Base-by-base conservation (phyloP, 1,140 invertebrate species). In the Cydia amplana region DNA sequence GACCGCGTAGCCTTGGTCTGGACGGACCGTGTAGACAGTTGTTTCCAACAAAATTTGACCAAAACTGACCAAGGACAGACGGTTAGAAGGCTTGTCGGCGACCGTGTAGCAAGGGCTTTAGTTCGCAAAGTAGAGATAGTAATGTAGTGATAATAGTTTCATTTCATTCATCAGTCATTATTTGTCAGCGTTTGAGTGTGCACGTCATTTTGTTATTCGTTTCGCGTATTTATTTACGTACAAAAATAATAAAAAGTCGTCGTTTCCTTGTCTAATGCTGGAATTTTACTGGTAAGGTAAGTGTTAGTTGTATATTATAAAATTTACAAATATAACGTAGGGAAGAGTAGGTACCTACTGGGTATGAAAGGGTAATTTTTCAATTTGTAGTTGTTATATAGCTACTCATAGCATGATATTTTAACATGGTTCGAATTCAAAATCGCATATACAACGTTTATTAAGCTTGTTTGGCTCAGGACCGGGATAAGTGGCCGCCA, bases 181-280 rank as follows among this genome's bases (percentile, higher is more conserved):
- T 70, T 18, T 70, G 65, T 70, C 28, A 40, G 5, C 32, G 2
- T 9, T 18, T 10, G 32, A 18, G n/a, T 36, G 28, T 70, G 65
- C n/a, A 18, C 43, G 65, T 43, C 36, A 70, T 10, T 70, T 70
- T 43, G 28, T 16, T 16, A 70, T 36, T 36, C 36, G 32, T 40
- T n/a, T n/a, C 12, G n/a, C 65, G 65, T 70, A 32, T 70, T 70
- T 70, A 70, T 43, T 70, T 70, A 70, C 65, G 65, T 36, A 70
- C 40, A 14, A 36, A 4, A 2, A 70, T 18, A 70, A 70, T 70
- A 40, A 14, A 20, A 18, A 16, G 40, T 36, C 16, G n/a, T 18
- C 43, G 32, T 18, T 6, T 36, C 28, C 12, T 36, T 9, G 10
- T 70, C 55, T 40, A 18, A 70, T 70, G 65, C 18, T 25, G 65